Evolutionary conservation across 2,888 invertebrate species (phyloP), one percentile per base, ranked within the genome.

Genomic region (Mongoloraphidia duomilia): DNA sequence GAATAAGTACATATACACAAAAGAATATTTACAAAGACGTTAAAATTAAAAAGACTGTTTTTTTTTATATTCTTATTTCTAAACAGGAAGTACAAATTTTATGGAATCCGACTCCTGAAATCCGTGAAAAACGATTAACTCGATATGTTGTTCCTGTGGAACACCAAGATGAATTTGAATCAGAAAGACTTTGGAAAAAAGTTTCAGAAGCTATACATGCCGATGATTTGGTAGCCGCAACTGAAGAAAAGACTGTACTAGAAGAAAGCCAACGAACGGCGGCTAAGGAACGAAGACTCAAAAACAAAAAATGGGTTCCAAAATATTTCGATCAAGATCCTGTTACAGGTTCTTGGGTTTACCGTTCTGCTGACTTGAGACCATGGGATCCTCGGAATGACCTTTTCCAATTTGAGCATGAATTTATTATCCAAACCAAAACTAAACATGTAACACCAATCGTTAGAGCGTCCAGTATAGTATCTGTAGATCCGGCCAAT

Each of bases 331-430:
- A 80, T 58, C 77, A 80, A 61, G 78, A 75, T 58, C 58, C 70
- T 47, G 65, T 67, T 51, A 61, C 63, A 10, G 66, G 67, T 2
- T 64, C 65, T 49, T 89, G 86, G 84, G 70, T 81, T 13, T 89
- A 89, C 63, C 82, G 81, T 56, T 76, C 83, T 62, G 80, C 84
- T 3, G 89, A 89, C 67, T 72, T 82, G 49, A 72, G 93, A 40
- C 90, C 93, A 0, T 95, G 95, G 94, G 88, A 91, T 69, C 75
- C 80, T 0, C 74, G 82, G 49, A 89, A 90, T 54, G 94, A 95
- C 65, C 66, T 89, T 26, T 72, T 86, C 54, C 94, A 94, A 62
- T 93, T 83, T 64, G 94, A 95, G 63, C 76, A 79, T 8, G 79
- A 87, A 47, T 93, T 82, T 64, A 71, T 82, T 45, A 82, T 94